These are phyloP conservation scores for Papilio machaon DNA, from an alignment of 1,140 invertebrate species.

Conservation along the genomic window DNA sequence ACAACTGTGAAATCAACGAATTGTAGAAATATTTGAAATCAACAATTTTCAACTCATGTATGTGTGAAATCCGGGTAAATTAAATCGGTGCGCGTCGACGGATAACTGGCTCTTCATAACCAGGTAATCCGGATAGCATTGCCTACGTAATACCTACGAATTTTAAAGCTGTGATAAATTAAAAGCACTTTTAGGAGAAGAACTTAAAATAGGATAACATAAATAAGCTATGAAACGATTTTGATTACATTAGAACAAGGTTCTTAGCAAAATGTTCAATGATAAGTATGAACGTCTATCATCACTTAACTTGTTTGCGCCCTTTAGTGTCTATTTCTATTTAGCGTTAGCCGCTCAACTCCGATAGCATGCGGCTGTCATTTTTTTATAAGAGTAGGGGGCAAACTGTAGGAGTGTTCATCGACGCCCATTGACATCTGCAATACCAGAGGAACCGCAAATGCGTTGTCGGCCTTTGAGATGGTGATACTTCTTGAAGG, in stretches of 20 bases:
- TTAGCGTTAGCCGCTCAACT: too few species aligned
- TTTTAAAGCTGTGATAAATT: conserved; percentile 29
- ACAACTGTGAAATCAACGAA: neutral
- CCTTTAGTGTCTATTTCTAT: neutral
- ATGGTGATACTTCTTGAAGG: too few species aligned
- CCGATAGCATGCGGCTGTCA: too few species aligned
- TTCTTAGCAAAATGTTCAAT: neutral
- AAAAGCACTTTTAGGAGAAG: conserved; percentile 3
- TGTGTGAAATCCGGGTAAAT: conserved; percentile 34
- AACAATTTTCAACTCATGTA: conserved; percentile 12
- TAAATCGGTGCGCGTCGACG: conserved; percentile 27
- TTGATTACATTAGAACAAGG: neutral
- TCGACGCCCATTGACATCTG: too few species aligned
- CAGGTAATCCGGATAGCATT: conserved; percentile 28
- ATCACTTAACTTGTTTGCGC: neutral
- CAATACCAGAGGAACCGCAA: too few species aligned
- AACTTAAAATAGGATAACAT: neutral
- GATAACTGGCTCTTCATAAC: conserved; percentile 30
- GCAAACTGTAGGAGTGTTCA: too few species aligned
- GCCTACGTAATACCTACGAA: neutral
- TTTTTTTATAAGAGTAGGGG: too few species aligned
- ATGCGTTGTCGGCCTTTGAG: too few species aligned
- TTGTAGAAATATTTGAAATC: neutral
- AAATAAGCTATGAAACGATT: neutral
- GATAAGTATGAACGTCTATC: neutral